Conservation (phyloP, 1,140 invertebrate genomes). For the Grapholita molesta region DNA sequence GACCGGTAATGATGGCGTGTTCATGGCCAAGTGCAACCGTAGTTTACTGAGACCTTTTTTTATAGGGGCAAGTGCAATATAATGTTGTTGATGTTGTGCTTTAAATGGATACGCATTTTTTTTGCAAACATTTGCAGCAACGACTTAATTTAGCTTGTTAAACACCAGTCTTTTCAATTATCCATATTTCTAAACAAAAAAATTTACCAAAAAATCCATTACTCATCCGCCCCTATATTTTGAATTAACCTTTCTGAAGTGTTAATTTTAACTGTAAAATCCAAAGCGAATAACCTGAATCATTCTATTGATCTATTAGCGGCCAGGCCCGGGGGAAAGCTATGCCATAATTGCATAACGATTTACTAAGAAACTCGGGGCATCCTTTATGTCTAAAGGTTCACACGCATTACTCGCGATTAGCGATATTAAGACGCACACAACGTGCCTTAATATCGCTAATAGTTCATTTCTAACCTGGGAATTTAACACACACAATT, state of each 20-base stretch:
- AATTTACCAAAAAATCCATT: too few species aligned
- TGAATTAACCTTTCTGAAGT: too few species aligned
- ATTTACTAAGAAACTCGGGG: neutral
- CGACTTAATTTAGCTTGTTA: neutral
- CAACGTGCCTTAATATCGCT: neutral
- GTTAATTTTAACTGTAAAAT: neutral
- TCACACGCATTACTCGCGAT: neutral
- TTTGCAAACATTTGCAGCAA: neutral
- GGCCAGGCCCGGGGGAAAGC: neutral
- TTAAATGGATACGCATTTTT: neutral
- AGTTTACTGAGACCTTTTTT: constrained; percentile 16
- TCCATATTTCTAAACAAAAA: too few species aligned
- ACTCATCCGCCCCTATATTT: too few species aligned
- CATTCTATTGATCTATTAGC: neutral
- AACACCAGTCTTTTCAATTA: too few species aligned
- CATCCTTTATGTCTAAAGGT: neutral
- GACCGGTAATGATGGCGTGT: constrained; percentile 22
- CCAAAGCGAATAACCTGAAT: neutral
- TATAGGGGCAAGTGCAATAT: neutral
- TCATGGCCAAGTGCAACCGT: constrained; percentile 25
- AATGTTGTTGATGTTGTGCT: neutral
- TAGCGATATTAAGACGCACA: neutral
- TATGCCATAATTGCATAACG: neutral
- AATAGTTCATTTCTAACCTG: neutral
- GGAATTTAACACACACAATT: neutral